Conservation (phyloP, 2,888 invertebrate genomes). For the Ceramica pisi region DNA sequence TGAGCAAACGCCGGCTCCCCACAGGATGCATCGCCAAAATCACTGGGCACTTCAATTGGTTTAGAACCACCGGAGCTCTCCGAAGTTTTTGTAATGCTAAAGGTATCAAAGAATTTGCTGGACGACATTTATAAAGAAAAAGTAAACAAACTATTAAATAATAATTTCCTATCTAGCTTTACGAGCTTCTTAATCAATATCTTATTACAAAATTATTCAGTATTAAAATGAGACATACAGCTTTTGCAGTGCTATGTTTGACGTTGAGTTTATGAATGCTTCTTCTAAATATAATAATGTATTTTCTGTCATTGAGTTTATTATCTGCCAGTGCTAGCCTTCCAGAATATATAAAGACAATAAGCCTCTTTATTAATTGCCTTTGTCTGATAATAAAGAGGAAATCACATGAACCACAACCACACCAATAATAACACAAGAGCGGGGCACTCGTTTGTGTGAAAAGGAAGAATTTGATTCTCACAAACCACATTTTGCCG, state of each 20-base stretch:
- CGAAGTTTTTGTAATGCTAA: not conserved
- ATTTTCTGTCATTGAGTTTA: not conserved
- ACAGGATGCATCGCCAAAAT: constrained; percentile 54
- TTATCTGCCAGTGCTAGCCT: not conserved
- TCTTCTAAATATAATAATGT: no score
- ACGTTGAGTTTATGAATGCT: not conserved
- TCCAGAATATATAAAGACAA: not conserved
- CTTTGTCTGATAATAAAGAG: not conserved
- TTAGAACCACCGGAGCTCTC: not conserved
- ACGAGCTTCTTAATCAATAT: not conserved
- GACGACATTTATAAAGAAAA: constrained; percentile 19
- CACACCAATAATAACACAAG: no score
- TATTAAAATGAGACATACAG: not conserved
- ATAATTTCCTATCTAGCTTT: not conserved
- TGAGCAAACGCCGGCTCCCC: constrained; percentile 49
- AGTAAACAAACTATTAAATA: not conserved
- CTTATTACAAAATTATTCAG: not conserved
- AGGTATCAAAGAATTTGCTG: no score
- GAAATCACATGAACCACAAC: no score
- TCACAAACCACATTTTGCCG: no score
- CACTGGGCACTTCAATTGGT: constrained; percentile 2
- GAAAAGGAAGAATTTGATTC: no score
- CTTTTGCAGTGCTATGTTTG: constrained; percentile 3
- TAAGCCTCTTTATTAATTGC: not conserved
- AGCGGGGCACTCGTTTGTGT: no score